Conservation (phyloP, 2,888 invertebrate species). For the Nemurella pictetii region DNA sequence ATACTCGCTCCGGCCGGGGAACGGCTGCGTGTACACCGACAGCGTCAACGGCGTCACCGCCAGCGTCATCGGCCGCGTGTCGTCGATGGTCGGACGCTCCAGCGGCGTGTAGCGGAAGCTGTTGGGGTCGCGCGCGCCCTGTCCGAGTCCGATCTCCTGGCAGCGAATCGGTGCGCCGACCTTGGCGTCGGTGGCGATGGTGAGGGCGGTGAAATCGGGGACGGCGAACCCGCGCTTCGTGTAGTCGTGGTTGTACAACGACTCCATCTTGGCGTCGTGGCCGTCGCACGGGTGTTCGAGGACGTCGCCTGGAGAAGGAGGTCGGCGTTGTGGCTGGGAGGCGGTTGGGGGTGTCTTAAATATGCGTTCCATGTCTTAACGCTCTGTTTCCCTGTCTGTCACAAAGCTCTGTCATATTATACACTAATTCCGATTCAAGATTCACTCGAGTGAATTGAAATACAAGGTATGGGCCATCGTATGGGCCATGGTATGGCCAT, state of each 20-base stretch:
- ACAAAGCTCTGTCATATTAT: too few relatives aligned
- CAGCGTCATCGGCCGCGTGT: constrained; percentile 52
- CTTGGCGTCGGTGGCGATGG: constrained; percentile 63
- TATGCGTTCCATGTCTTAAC: too few relatives aligned
- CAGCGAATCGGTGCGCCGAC: constrained; percentile 62
- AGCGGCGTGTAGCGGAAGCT: constrained; percentile 61
- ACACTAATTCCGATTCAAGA: too few relatives aligned
- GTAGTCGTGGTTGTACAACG: constrained; percentile 58
- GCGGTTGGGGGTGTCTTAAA: constrained; percentile 14
- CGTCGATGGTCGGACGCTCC: constrained; percentile 60
- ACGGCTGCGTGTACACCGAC: constrained; percentile 59
- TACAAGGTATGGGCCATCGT: too few relatives aligned
- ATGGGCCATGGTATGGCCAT: too few relatives aligned
- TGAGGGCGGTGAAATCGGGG: constrained; percentile 58
- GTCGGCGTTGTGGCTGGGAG: constrained; percentile 60
- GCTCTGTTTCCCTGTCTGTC: too few relatives aligned
- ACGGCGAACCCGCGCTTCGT: constrained; percentile 39
- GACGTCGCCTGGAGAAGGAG: constrained; percentile 55
- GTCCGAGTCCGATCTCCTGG: constrained; percentile 58
- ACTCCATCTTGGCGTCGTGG: constrained; percentile 63
- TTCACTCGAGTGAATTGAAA: too few relatives aligned
- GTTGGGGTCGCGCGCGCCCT: constrained; percentile 66
- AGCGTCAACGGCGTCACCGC: constrained; percentile 55
- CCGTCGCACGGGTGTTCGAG: constrained; percentile 66
- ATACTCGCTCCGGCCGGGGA: constrained; percentile 65